These are phyloP conservation scores for Hypsibius dujardini DNA, from an alignment of 1,140 invertebrate genomes.

Conservation along the genomic window DNA sequence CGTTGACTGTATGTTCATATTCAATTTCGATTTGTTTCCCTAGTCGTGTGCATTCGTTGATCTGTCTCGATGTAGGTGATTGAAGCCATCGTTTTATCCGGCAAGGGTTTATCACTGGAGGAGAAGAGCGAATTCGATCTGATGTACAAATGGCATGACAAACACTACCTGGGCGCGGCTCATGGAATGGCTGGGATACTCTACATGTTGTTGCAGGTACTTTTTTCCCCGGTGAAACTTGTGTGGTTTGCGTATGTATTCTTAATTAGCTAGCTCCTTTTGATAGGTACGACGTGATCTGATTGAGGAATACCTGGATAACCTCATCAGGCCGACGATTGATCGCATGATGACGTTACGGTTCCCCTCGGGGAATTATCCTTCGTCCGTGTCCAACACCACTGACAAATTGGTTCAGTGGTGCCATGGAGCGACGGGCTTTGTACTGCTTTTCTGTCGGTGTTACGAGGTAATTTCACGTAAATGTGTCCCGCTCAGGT, in stretches of 20 bases:
- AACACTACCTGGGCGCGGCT: slow-evolving; percentile 64
- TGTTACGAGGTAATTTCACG: slow-evolving; percentile 48
- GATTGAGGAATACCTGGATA: slow-evolving; percentile 37
- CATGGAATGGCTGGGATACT: slow-evolving; percentile 71
- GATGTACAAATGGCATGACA: slow-evolving; percentile 70
- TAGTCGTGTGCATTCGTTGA: too few relatives aligned
- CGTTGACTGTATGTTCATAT: too few relatives aligned
- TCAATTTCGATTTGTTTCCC: too few relatives aligned
- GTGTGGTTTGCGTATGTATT: not conserved
- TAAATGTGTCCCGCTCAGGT: slow-evolving; percentile 17
- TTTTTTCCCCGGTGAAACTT: not conserved
- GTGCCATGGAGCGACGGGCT: slow-evolving; percentile 84
- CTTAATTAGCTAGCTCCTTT: not conserved
- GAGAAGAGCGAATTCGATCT: slow-evolving; percentile 41
- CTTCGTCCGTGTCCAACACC: slow-evolving; percentile 53
- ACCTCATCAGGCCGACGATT: slow-evolving; percentile 41
- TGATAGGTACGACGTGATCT: slow-evolving; percentile 25
- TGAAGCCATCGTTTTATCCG: slow-evolving; percentile 45
- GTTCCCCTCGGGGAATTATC: slow-evolving; percentile 63
- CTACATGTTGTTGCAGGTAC: slow-evolving; percentile 55
- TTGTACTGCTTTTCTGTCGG: slow-evolving; percentile 51
- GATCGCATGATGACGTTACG: slow-evolving; percentile 43
- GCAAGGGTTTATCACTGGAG: slow-evolving; percentile 40
- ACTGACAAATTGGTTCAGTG: slow-evolving; percentile 68
- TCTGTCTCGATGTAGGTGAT: too few relatives aligned